Percentiles rank a stretch among this genome's conserved stretches.
Conservation (phyloP, 2,113 vertebrate species). For the Rhodinocichla rosea region DNA sequence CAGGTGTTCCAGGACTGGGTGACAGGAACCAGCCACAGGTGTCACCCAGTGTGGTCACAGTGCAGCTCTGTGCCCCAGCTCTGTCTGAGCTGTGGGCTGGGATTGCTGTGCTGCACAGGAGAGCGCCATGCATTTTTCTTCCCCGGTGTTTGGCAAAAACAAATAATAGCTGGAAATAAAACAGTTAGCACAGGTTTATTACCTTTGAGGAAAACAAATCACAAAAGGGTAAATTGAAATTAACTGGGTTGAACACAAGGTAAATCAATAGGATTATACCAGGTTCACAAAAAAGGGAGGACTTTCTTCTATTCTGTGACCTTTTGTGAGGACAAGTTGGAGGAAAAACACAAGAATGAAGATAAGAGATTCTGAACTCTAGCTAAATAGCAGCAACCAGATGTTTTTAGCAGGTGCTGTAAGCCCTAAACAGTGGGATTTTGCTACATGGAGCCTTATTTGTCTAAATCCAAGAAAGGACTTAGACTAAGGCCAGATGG, state of each 20-base stretch:
- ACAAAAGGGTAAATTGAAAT: constrained; percentile 20
- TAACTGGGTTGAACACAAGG: background rate
- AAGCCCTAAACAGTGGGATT: background rate
- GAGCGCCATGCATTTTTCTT: background rate
- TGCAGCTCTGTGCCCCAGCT: background rate
- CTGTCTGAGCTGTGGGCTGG: background rate
- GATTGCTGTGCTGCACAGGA: background rate
- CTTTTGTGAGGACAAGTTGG: background rate
- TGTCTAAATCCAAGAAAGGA: background rate
- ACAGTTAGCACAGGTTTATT: constrained; percentile 21
- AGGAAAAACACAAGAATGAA: background rate
- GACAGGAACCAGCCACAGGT: background rate
- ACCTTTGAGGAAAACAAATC: constrained; percentile 19
- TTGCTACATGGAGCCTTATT: background rate
- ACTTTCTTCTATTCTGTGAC: background rate
- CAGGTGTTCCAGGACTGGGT: background rate
- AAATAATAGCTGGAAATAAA: constrained; percentile 28
- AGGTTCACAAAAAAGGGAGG: background rate
- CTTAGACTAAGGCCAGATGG: background rate
- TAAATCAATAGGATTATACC: background rate
- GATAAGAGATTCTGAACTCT: background rate
- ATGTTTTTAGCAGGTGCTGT: background rate
- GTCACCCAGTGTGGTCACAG: background rate
- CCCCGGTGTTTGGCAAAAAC: background rate
- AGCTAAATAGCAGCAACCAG: background rate